Percentiles rank a stretch among this genome's conserved stretches.
Conservation (phyloP, 35 echinoderm and acorn worm genomes). For the Apostichopus japonicus region DNA sequence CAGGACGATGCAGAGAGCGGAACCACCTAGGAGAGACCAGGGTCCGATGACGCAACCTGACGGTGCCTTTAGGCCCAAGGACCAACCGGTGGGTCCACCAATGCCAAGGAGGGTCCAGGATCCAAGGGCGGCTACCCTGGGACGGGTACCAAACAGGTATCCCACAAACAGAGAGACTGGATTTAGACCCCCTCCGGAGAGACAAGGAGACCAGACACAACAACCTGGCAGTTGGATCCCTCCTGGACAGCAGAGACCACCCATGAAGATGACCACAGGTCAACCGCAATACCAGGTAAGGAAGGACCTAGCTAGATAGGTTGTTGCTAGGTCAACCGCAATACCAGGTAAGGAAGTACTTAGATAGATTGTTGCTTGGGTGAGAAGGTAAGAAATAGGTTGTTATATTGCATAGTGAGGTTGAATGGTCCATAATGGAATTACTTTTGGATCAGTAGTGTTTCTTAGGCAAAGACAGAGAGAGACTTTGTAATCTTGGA, state of each 20-base stretch:
- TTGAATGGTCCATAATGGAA: too few species aligned
- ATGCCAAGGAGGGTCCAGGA: conserved; percentile 56
- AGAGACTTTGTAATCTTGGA: too few species aligned
- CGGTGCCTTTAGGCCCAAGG: conserved; percentile 30
- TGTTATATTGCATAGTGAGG: too few species aligned
- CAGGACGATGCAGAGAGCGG: conserved; percentile 11
- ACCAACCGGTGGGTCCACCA: conserved; percentile 14
- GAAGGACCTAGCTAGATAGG: neutral
- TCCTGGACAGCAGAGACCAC: conserved; percentile 3
- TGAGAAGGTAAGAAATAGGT: too few species aligned
- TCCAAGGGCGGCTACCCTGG: conserved; percentile 42
- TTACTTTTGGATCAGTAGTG: too few species aligned
- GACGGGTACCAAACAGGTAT: conserved; percentile 52
- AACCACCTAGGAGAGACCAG: conserved; percentile 40
- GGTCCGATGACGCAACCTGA: conserved; percentile 7
- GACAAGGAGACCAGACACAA: neutral
- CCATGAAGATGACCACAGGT: neutral
- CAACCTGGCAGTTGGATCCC: conserved; percentile 12
- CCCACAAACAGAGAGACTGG: conserved; percentile 14
- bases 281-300: conserved; percentile 38
- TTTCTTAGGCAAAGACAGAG: too few species aligned
- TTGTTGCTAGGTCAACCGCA: neutral
- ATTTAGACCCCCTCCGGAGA: conserved; percentile 9
- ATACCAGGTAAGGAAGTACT: conserved; percentile 3
- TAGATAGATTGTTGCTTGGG: too few species aligned